Evolutionary conservation across 2,113 vertebrate species (phyloP), one percentile per base, ranked within the genome.

Genomic region (Piliocolobus tephrosceles): DNA sequence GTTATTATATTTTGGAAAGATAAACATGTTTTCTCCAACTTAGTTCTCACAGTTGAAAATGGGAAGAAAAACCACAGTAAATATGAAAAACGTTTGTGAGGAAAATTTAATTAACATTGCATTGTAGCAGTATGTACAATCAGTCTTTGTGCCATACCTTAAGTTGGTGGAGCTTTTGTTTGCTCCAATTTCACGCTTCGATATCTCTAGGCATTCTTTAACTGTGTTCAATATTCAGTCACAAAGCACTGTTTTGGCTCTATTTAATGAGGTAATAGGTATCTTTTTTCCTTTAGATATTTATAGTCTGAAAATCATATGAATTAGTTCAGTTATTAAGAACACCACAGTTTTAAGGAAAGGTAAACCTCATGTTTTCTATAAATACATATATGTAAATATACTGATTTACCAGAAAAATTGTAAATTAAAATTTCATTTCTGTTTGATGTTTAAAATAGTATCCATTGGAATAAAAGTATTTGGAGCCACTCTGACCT

Each of bases 1-100:
- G 7, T 92, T 96, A 83, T 78, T 96, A 81, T 75, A 20, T 97
- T 94, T 94, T 66, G 88, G 85, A 89, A 93, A 58, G 30, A 68
- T 84, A 83, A 88, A 13, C 85, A 32, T 97, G 70, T 87, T 94
- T 9, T 70, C 10, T 61, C 47, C 47, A 91, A 80, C 20, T 66
- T n/a, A 14, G 12, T 93, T 93, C 52, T 91, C 57, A 61, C 8
- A 81, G 35, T 88, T 97, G 10, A 70, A 66, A 66, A 81, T 72
- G 35, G 18, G 58, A 43, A 89, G n/a, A 88, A 61, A 80, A 91
- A 57, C 43, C 2, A 6, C 90, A 76, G 76, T 57, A 38, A 35
- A 40, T 72, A 13, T 90, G 45, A 66, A 84, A 95, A 79, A 35
- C 85, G 7, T 96, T 90, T 87, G 13, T 96, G 86, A 86, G 68